Evolutionary conservation across 2,113 vertebrate species (phyloP).

Genomic region (Pseudopodoces humilis): DNA sequence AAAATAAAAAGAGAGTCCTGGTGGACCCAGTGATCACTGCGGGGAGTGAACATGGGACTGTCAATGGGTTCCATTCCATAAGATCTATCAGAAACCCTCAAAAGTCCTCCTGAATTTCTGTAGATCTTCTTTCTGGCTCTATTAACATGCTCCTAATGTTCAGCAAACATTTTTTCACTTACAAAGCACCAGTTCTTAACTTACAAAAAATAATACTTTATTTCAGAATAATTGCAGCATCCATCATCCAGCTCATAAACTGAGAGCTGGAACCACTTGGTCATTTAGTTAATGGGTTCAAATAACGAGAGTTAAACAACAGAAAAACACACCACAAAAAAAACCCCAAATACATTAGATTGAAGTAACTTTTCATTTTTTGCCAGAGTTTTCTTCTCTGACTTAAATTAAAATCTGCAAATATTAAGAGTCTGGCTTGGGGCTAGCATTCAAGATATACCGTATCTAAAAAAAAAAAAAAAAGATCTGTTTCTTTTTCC

Average conservation of each 20-base stretch:
- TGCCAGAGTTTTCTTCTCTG: neutral
- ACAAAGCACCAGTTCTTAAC: conserved; percentile 5
- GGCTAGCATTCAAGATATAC: neutral
- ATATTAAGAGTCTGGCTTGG: neutral
- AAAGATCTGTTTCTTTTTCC: neutral
- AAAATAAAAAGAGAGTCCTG: neutral
- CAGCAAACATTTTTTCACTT: neutral
- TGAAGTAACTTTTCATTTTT: conserved; percentile 24
- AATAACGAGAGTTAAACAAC: conserved; percentile 19
- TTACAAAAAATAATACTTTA: conserved; percentile 10
- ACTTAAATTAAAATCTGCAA: conserved; percentile 28
- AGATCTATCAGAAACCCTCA: neutral
- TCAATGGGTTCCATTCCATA: neutral
- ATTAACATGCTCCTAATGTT: neutral
- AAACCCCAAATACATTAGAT: neutral
- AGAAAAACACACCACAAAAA: neutral
- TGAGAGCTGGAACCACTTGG: neutral
- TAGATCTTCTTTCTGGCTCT: neutral
- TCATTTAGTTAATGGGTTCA: conserved; percentile 22
- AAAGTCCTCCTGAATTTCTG: neutral
- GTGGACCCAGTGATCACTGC: accelerated
- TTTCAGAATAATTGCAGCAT: conserved; percentile 30
- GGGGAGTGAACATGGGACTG: neutral
- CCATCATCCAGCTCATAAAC: conserved; percentile 11
- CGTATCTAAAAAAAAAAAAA: neutral